phyloP scores from a whole-genome alignment of 1,140 invertebrate genomes.

The Zaprionus ghesquierei region DNA sequence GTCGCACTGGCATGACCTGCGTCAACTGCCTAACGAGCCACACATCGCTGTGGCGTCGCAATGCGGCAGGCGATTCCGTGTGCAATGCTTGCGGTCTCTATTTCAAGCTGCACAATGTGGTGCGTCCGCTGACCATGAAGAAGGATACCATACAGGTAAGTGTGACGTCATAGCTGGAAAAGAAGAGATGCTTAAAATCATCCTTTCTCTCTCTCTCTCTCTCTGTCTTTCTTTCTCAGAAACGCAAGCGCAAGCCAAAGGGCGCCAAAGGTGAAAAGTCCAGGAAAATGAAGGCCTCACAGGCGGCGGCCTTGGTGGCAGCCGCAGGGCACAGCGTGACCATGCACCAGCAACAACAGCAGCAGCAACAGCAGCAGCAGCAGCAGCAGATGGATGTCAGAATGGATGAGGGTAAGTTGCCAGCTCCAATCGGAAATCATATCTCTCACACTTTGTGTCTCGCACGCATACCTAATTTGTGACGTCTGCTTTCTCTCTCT shows the following conservation, averaged over 20 bases:
- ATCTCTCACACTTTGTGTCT: conserved; percentile 7
- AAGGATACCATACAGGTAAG: conserved; percentile 95
- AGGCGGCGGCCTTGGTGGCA: conserved; percentile 24
- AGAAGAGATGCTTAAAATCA: neutral
- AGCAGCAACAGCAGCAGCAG: conserved; percentile 35
- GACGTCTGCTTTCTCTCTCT: conserved; percentile 66
- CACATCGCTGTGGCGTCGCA: conserved; percentile 95
- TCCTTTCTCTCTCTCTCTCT: neutral
- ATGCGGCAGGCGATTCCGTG: conserved; percentile 93
- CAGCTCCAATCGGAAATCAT: neutral
- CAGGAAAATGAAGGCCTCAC: conserved; percentile 49
- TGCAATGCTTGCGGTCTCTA: conserved; percentile 98
- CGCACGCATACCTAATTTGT: conserved; percentile 72
- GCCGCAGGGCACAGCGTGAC: conserved; percentile 34
- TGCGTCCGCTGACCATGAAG: conserved; percentile 95
- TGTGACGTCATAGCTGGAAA: neutral
- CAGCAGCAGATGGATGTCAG: conserved; percentile 38
- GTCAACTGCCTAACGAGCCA: conserved; percentile 94
- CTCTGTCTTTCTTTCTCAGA: conserved; percentile 83
- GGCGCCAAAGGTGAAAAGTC: conserved; percentile 82
- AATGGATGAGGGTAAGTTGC: conserved; percentile 56
- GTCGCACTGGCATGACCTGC: conserved; percentile 92
- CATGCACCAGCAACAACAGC: conserved; percentile 34
- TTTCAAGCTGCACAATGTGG: conserved; percentile 94
- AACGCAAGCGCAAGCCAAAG: conserved; percentile 95